Evolutionary conservation across 2,113 vertebrate species (phyloP).

Genomic region (Pygoscelis adeliae): DNA sequence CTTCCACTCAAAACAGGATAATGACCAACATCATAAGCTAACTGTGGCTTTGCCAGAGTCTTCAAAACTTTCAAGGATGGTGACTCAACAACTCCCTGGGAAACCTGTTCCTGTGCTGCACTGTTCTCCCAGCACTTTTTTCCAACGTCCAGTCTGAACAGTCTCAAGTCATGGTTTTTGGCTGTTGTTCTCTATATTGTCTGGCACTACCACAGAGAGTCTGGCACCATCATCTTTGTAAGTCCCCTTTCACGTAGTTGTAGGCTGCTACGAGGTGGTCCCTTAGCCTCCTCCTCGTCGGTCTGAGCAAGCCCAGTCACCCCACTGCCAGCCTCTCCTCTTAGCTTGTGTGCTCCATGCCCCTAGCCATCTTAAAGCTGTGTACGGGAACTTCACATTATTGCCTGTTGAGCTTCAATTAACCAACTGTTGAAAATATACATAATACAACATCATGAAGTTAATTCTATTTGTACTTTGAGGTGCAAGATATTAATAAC

Average conservation of each 20-base stretch:
- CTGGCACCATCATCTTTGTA: too few relatives aligned
- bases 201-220: neutral
- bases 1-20: neutral
- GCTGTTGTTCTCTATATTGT: neutral
- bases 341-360: neutral
- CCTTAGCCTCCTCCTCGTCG: neutral
- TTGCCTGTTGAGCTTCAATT: neutral
- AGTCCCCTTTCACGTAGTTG: neutral
- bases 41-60: neutral
- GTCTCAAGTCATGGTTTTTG: neutral
- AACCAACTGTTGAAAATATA: neutral
- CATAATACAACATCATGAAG: neutral
- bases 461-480: neutral
- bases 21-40: neutral
- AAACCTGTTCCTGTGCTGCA: neutral
- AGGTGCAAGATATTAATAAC: neutral
- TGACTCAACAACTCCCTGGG: neutral
- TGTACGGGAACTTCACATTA: neutral
- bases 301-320: neutral
- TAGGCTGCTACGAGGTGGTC: neutral
- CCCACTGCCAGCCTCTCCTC: neutral
- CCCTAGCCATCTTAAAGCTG: neutral
- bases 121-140: neutral
- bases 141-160: neutral
- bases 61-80: neutral